Conservation (phyloP, 2,113 vertebrate species). For the Alethe castanea region DNA sequence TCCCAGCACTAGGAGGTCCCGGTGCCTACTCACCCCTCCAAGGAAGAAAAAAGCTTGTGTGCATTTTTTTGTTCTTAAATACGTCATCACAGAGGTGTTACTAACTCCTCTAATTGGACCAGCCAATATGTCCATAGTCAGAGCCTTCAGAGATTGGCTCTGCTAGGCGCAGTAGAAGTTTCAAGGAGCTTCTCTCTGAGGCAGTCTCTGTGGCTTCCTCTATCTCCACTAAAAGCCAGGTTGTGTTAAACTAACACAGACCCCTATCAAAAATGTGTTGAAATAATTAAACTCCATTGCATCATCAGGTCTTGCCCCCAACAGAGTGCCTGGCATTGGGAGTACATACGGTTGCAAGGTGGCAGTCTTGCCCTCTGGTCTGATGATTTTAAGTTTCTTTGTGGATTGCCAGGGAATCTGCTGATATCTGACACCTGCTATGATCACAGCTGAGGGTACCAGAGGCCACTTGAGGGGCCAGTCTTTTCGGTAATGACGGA, state of each 20-base stretch:
- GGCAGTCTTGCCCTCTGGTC: neutral
- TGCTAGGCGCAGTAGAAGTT: too few relatives aligned
- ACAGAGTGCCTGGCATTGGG: neutral
- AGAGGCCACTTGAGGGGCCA: neutral
- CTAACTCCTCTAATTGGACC: too few relatives aligned
- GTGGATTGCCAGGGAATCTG: neutral
- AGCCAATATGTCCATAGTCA: too few relatives aligned
- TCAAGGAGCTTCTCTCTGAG: too few relatives aligned
- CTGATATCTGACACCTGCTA: neutral
- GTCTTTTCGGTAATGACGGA: neutral
- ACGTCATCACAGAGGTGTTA: too few relatives aligned
- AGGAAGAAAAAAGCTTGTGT: too few relatives aligned
- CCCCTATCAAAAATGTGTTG: neutral
- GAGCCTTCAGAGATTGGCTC: too few relatives aligned
- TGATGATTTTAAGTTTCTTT: neutral
- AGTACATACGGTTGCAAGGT: neutral
- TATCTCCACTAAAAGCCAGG: too few relatives aligned
- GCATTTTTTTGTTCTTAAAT: too few relatives aligned
- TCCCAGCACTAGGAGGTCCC: too few relatives aligned
- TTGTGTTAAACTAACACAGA: neutral
- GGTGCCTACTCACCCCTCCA: too few relatives aligned
- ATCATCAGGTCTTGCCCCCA: neutral
- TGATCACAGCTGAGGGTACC: neutral
- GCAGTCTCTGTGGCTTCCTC: too few relatives aligned
- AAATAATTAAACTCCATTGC: neutral